Percentiles rank a stretch among this genome's conserved stretches.
phyloP scores from a whole-genome alignment of 2,888 invertebrate genomes.

The Nomada fabriciana region DNA sequence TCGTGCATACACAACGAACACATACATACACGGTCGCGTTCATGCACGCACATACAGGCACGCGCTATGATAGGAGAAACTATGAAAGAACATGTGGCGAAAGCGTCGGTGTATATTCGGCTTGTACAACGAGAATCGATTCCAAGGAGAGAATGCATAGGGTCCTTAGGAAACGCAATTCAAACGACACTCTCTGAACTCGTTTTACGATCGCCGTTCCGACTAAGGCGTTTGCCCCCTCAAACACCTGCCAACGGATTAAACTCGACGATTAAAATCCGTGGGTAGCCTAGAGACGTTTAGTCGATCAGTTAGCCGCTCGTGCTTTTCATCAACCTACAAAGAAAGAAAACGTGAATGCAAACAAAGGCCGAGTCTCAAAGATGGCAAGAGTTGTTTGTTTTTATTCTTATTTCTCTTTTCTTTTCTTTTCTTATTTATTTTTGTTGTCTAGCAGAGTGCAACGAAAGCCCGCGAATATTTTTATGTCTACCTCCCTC shows the following conservation, averaged over 20 bases:
- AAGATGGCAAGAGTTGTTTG: constrained; percentile 45
- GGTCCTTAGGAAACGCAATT: constrained; percentile 2
- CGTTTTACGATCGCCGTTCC: constrained; percentile 9
- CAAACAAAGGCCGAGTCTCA: constrained; percentile 14
- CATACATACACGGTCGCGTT: neutral
- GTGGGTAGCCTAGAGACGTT: constrained; percentile 43
- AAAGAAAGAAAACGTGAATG: constrained; percentile 59
- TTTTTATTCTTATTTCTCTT: neutral
- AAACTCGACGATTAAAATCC: constrained; percentile 48
- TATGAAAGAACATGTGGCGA: neutral
- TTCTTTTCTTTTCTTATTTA: neutral
- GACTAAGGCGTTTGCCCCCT: constrained; percentile 13
- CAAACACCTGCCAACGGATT: constrained; percentile 24
- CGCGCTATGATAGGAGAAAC: neutral
- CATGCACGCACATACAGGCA: neutral
- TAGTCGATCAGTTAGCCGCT: constrained; percentile 53
- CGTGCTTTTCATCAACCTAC: constrained; percentile 59
- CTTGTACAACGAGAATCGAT: neutral
- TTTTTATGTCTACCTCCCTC: too few species aligned
- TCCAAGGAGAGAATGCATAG: constrained; percentile 23
- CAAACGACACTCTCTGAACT: constrained; percentile 10
- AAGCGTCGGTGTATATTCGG: neutral
- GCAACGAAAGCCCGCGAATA: constrained; percentile 32
- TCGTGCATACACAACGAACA: neutral
- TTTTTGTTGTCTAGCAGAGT: constrained; percentile 7